Base-by-base conservation (phyloP, 2,797 vertebrate species). In the Enteromius fasciolatus region DNA sequence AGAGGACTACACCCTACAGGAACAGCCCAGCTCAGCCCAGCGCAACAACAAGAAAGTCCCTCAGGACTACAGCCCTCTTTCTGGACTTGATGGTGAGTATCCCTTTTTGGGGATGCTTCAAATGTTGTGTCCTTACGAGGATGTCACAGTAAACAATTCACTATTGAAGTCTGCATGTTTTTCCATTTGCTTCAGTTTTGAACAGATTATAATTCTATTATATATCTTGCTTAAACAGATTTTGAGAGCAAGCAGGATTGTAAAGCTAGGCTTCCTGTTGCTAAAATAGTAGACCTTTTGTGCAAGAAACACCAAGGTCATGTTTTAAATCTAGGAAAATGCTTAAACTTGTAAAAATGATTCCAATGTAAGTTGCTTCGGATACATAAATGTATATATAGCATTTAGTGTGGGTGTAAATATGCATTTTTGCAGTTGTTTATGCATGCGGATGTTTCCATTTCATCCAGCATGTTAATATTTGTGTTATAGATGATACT, bases 1-100 rank as follows among this genome's bases (percentile, higher is more conserved):
- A 50, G 93, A 94, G 82, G 93, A 94, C 88, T 95, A 95, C 90
- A 85, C 86, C 83, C 81, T 86, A 84, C 89, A 92, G 41, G 92
- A 93, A 83, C 93, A 94, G 76, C 86, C 85, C 67, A 78, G 70
- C 81, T 79, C 70, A 83, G 81, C 61, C 66, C 88, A 86, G 76
- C 86, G 77, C 25, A 54, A 90, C 73, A 89, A 91, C 50, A 93
- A 92, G 61, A 90, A 94, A 76, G 84, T 88, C 70, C 83, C 87
- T 79, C 92, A 92, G 79, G 92, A 92, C 74, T 88, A 88, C 87
- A 92, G 87, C 86, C 46, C 88, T 39, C 67, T 81, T 36, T 52
- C 92, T 81, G 89, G 80, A 76, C 89, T 89, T 81, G 92, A 90
- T 74, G 94, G 95, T 95, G 82, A 92, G 91, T 46, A 33, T 39